These are phyloP conservation scores for Cervus canadensis DNA, from an alignment of 2,113 vertebrate genomes.

Conservation along the genomic window DNA sequence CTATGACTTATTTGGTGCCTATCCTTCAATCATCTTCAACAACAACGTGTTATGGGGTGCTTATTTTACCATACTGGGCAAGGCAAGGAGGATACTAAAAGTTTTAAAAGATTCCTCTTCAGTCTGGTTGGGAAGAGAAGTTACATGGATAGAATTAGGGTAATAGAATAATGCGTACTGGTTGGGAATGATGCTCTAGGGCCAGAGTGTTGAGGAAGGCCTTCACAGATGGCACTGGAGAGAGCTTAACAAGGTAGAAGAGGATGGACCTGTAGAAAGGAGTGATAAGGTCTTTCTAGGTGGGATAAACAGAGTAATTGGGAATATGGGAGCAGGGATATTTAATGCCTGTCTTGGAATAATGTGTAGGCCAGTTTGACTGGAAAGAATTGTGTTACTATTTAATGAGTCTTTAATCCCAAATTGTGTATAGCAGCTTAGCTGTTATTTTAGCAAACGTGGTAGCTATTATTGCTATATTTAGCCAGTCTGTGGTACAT, in stretches of 20 bases:
- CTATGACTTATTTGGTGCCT: background rate
- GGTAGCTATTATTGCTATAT: constrained; percentile 68
- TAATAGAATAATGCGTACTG: background rate
- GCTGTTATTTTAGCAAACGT: constrained; percentile 73
- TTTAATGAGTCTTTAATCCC: constrained; percentile 66
- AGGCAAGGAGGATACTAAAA: background rate
- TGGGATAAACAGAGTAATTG: background rate
- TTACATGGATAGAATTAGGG: background rate
- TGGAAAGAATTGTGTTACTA: constrained; percentile 60
- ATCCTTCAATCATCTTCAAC: background rate
- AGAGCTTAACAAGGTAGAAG: background rate
- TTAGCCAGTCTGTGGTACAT: constrained; percentile 60
- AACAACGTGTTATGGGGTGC: background rate
- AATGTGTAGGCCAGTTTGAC: background rate
- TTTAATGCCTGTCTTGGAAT: background rate
- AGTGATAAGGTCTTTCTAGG: background rate
- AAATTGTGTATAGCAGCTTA: constrained; percentile 57
- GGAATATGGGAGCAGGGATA: background rate
- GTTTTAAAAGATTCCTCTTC: background rate
- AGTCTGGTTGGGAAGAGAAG: background rate
- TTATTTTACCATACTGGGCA: background rate
- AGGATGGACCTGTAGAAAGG: background rate
- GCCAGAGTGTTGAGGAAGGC: background rate
- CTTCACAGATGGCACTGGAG: background rate
- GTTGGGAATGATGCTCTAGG: background rate